Conservation (phyloP, 1,140 invertebrate species). For the Drosophila virilis region DNA sequence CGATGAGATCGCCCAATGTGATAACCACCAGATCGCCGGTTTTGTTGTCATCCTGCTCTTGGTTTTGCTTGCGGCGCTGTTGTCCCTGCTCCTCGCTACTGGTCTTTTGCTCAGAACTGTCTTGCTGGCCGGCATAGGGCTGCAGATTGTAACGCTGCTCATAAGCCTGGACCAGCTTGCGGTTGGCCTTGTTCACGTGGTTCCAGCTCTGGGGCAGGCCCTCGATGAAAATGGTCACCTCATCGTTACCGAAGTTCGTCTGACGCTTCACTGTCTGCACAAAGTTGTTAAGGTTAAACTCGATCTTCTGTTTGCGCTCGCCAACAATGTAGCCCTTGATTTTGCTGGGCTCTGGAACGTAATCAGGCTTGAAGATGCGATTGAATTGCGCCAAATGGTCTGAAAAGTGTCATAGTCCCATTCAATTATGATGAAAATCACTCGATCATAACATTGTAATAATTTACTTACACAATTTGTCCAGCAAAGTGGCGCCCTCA, state of each 20-base stretch:
- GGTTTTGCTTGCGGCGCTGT: constrained; percentile 44
- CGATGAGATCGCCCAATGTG: constrained; percentile 56
- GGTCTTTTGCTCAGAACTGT: constrained; percentile 34
- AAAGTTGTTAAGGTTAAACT: constrained; percentile 67
- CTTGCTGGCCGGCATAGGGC: constrained; percentile 50
- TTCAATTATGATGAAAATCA: not conserved
- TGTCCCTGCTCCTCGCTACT: constrained; percentile 65
- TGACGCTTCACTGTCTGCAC: constrained; percentile 68
- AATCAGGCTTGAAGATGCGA: constrained; percentile 56
- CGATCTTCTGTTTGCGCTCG: constrained; percentile 62
- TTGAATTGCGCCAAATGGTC: constrained; percentile 76
- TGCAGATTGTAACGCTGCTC: constrained; percentile 74
- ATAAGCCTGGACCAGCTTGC: constrained; percentile 72
- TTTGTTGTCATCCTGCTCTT: constrained; percentile 40
- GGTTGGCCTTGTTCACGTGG: constrained; percentile 65
- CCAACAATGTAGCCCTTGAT: constrained; percentile 68
- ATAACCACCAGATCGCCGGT: constrained; percentile 69
- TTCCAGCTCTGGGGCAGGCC: constrained; percentile 57
- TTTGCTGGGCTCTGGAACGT: constrained; percentile 66
- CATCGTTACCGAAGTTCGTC: constrained; percentile 69
- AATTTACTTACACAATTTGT: constrained; percentile 67
- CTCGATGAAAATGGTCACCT: constrained; percentile 78
- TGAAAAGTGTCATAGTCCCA: constrained; percentile 1
- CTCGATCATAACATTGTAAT: not conserved
- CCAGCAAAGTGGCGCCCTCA: constrained; percentile 66